Conservation (phyloP, 2,888 invertebrate genomes). For the Flexamia atlantica region DNA sequence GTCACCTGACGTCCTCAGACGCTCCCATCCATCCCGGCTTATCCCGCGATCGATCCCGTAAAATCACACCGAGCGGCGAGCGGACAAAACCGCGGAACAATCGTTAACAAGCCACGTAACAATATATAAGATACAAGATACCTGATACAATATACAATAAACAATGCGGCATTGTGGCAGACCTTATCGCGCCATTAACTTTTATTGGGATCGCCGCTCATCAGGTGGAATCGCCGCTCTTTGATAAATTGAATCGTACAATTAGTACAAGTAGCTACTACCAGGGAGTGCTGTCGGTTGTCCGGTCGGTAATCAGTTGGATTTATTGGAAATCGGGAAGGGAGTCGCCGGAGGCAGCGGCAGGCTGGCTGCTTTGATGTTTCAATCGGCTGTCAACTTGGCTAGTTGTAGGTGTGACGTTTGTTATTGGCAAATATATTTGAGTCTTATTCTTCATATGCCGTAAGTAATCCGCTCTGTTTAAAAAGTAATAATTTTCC, state of each 20-base stretch:
- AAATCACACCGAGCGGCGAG: constrained; percentile 44
- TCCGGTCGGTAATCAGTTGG: neutral
- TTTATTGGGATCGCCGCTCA: constrained; percentile 50
- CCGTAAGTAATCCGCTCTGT: no score
- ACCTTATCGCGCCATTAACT: constrained; percentile 51
- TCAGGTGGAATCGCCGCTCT: constrained; percentile 26
- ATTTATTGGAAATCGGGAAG: constrained; percentile 28
- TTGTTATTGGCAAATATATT: no score
- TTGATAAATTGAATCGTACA: constrained; percentile 56
- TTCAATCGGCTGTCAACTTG: neutral
- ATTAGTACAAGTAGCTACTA: constrained; percentile 38
- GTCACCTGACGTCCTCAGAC: no score
- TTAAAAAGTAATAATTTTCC: no score
- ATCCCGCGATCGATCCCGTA: constrained; percentile 40
- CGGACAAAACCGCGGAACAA: constrained; percentile 43
- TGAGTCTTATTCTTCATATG: no score
- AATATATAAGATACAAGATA: constrained; percentile 57
- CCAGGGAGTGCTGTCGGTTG: constrained; percentile 17
- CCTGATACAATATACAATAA: constrained; percentile 56
- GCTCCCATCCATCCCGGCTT: constrained; percentile 14
- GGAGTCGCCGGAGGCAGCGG: neutral
- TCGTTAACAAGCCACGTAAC: constrained; percentile 50
- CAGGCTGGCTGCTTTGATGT: neutral
- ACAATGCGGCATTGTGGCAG: constrained; percentile 48
- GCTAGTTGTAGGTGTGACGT: no score